Evolutionary conservation across 2,888 invertebrate species (phyloP).

Genomic region (Formica aserva): DNA sequence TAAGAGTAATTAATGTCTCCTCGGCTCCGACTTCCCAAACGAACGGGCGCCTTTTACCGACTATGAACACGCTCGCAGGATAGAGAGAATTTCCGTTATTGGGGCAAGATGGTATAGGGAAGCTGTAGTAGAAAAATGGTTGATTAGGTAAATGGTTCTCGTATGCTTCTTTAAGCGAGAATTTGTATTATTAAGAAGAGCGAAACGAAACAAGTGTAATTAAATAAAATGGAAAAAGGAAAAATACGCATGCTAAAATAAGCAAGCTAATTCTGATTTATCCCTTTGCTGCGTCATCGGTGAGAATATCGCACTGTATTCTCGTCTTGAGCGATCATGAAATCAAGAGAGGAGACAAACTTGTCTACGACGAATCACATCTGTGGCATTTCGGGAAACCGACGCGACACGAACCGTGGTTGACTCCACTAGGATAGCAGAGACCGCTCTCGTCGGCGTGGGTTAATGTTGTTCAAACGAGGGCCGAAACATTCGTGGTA

Average conservation of each 20-base stretch:
- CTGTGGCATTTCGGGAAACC: conserved; percentile 40
- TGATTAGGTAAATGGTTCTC: background rate
- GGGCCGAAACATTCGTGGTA: conserved; percentile 11
- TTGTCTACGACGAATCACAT: conserved; percentile 31
- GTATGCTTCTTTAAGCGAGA: background rate
- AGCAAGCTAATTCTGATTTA: background rate
- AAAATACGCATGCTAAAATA: background rate
- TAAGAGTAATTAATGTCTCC: conserved; percentile 82
- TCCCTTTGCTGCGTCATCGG: background rate
- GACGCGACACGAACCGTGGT: conserved; percentile 54
- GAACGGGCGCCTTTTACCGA: conserved; percentile 48
- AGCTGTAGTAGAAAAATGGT: background rate
- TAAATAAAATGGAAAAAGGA: background rate
- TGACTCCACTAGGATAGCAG: background rate
- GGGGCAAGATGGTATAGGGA: background rate
- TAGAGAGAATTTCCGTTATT: conserved; percentile 37
- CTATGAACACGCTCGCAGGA: conserved; percentile 19
- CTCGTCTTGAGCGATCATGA: background rate
- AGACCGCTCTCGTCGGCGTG: background rate
- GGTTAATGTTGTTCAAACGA: conserved; percentile 29
- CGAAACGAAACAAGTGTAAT: background rate
- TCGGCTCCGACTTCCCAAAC: conserved; percentile 62
- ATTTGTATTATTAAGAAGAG: background rate
- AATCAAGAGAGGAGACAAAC: background rate
- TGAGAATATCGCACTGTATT: background rate